phyloP scores from a whole-genome alignment of 2,888 invertebrate genomes.

The Athetis lepigone region DNA sequence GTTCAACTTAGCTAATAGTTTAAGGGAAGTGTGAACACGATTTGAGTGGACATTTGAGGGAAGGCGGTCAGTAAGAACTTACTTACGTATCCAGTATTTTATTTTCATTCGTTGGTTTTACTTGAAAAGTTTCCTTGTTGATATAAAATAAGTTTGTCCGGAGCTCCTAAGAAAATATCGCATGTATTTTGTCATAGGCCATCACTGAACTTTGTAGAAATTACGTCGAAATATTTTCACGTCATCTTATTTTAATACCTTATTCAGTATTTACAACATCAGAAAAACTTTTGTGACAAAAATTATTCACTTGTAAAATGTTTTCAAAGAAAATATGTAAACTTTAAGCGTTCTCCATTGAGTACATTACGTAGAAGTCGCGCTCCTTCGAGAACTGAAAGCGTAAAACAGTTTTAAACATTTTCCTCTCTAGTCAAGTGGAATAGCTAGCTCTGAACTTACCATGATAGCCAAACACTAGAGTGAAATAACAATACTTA shows the following conservation, averaged over 20 bases:
- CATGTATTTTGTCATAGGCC: neutral
- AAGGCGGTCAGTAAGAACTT: conserved; percentile 30
- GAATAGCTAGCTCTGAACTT: conserved; percentile 36
- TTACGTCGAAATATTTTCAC: neutral
- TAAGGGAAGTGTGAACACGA: conserved; percentile 57
- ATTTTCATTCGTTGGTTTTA: conserved; percentile 42
- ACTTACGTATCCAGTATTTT: conserved; percentile 32
- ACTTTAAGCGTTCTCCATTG: conserved; percentile 9
- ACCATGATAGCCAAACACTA: conserved; percentile 43
- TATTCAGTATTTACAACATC: neutral
- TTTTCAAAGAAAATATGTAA: conserved; percentile 22
- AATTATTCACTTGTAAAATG: conserved; percentile 4
- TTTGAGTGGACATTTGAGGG: conserved; percentile 49
- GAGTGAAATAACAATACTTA: conserved; percentile 52
- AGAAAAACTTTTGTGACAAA: neutral
- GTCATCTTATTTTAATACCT: neutral
- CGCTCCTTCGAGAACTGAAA: conserved; percentile 27
- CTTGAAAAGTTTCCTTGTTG: conserved; percentile 22
- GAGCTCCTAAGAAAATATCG: neutral
- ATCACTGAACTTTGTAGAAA: neutral
- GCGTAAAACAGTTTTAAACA: conserved; percentile 34
- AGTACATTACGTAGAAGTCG: conserved; percentile 11
- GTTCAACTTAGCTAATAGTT: conserved; percentile 67
- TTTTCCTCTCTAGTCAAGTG: conserved; percentile 28
- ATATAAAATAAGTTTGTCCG: neutral